phyloP scores from a whole-genome alignment of 2,113 vertebrate genomes.

The Ceyx cyanopectus region DNA sequence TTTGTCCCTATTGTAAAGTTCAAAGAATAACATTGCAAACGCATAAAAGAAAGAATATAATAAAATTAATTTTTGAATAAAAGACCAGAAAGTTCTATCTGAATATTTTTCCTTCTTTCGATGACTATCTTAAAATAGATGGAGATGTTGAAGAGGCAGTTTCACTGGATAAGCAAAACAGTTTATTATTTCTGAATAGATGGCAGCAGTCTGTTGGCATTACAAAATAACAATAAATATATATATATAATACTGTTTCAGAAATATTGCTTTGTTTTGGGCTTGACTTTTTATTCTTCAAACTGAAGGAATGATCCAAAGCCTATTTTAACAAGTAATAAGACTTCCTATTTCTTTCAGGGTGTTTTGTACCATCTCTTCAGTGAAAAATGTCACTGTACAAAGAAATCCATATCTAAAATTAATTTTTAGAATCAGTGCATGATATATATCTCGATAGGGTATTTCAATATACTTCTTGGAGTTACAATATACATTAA shows the following conservation, averaged over 20 bases:
- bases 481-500: background rate
- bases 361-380: background rate
- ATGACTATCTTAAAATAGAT: background rate
- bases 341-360: background rate
- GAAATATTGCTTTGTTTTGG: background rate
- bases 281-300: background rate
- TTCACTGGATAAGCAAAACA: background rate
- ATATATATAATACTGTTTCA: background rate
- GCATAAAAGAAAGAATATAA: background rate
- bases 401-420: background rate
- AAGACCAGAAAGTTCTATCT: background rate
- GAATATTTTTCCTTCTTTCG: background rate
- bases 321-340: background rate
- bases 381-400: background rate
- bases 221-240: background rate
- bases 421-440: background rate
- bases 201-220: background rate
- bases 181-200: background rate
- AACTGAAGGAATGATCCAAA: background rate
- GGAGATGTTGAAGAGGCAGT: background rate
- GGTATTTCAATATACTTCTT: background rate
- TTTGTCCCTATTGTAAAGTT: background rate
- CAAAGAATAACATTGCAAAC: background rate
- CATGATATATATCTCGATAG: background rate
- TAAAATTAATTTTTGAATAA: background rate